Evolutionary conservation across 1,140 invertebrate genomes (phyloP).

Genomic region (Euschistus heros): DNA sequence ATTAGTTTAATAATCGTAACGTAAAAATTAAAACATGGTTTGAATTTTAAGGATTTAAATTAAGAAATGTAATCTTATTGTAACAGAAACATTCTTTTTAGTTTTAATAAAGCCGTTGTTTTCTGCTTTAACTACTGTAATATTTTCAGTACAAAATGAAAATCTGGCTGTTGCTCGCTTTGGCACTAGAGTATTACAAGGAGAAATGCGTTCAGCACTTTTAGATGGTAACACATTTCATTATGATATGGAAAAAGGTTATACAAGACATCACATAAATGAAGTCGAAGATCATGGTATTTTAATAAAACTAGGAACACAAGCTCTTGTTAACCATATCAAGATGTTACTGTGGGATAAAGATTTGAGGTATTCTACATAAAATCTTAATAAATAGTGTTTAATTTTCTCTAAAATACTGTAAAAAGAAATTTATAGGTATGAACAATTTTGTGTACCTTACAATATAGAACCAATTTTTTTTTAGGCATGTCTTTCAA

Average conservation of each 20-base stretch:
- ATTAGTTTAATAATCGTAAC: no score
- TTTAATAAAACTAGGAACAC: slow-evolving; percentile 72
- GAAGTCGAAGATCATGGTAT: slow-evolving; percentile 71
- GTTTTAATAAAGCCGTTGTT: no score
- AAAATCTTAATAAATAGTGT: no score
- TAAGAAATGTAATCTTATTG: no score
- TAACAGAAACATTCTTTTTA: no score
- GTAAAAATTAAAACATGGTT: no score
- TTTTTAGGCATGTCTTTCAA: no score
- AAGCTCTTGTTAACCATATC: slow-evolving; percentile 88
- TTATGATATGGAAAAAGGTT: slow-evolving; percentile 87
- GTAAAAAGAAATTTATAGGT: no score
- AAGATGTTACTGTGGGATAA: slow-evolving; percentile 88
- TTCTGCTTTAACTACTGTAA: slow-evolving; percentile 14
- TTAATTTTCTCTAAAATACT: no score
- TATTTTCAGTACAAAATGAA: slow-evolving; percentile 65
- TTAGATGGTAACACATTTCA: slow-evolving; percentile 76
- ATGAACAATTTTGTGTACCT: no score
- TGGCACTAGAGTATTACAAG: slow-evolving; percentile 70
- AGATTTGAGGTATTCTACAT: slow-evolving; percentile 71
- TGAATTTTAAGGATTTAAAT: no score
- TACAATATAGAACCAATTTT: no score
- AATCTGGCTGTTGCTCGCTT: slow-evolving; percentile 74
- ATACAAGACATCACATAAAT: slow-evolving; percentile 85
- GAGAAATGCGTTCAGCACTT: slow-evolving; percentile 75